Percentiles rank a stretch among this genome's conserved stretches.
phyloP scores from a whole-genome alignment of 2,888 invertebrate species.

The Drosophila neotestacea region DNA sequence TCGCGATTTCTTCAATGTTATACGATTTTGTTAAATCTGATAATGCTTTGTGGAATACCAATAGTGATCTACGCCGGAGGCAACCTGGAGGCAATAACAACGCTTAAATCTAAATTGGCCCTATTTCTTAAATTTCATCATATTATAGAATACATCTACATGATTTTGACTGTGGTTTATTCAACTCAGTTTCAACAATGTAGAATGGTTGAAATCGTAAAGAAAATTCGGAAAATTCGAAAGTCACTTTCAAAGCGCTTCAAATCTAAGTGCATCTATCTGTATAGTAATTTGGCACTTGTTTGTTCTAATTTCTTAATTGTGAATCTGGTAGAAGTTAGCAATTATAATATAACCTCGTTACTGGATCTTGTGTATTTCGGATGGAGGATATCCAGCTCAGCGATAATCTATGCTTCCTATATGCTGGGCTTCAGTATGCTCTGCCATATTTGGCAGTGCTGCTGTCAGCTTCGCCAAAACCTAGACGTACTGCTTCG shows the following conservation, averaged over 20 bases:
- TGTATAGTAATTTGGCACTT: background rate
- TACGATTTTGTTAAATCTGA: background rate
- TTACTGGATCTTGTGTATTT: background rate
- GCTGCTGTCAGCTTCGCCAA: background rate
- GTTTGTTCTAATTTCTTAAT: background rate
- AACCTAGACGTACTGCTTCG: background rate
- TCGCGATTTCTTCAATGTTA: slow-evolving; percentile 6
- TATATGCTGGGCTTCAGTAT: background rate
- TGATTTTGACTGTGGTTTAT: background rate
- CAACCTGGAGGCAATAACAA: background rate
- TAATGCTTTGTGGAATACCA: background rate
- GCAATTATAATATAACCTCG: background rate
- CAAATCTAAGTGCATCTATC: background rate
- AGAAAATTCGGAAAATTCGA: background rate
- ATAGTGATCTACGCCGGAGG: too few species aligned
- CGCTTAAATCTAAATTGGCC: background rate
- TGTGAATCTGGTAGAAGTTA: background rate
- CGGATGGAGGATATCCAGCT: background rate
- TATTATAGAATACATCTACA: background rate
- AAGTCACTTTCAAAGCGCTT: background rate
- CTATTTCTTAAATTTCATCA: background rate
- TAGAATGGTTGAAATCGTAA: background rate
- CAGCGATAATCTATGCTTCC: background rate
- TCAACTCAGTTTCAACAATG: background rate
- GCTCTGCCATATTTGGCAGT: background rate